Percentiles rank a stretch among this genome's conserved stretches.
phyloP scores from a whole-genome alignment of 2,797 vertebrate genomes.

The Siniperca undulata region DNA sequence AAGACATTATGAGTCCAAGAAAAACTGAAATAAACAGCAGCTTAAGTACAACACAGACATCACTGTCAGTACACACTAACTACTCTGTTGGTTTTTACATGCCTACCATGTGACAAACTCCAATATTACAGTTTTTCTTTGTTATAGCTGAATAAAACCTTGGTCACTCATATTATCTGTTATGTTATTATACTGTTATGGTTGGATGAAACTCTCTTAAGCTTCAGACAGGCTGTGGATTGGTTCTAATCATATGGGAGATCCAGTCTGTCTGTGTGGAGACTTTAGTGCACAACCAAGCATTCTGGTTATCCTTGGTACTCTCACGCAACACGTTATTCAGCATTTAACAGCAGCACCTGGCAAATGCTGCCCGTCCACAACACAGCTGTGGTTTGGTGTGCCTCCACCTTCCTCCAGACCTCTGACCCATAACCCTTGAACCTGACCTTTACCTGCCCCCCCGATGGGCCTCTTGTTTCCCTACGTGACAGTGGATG shows the following conservation, averaged over 20 bases:
- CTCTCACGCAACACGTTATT: background rate
- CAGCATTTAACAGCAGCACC: slow-evolving; percentile 36
- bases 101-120: too few species aligned
- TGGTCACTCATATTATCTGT: background rate
- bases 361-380: slow-evolving; percentile 10
- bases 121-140: too few species aligned
- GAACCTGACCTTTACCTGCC: slow-evolving; percentile 39
- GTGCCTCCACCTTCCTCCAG: slow-evolving; percentile 28
- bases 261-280: background rate
- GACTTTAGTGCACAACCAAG: background rate
- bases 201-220: background rate
- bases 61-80: too few species aligned
- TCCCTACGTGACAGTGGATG: slow-evolving; percentile 25
- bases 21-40: background rate
- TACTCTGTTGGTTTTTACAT: too few species aligned
- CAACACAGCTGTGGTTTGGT: slow-evolving; percentile 43
- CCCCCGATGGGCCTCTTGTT: background rate
- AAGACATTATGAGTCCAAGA: background rate
- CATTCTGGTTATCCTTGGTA: background rate
- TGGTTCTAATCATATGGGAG: background rate
- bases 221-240: background rate
- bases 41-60: background rate
- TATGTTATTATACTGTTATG: background rate
- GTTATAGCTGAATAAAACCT: too few species aligned
- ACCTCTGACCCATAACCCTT: slow-evolving; percentile 43